phyloP scores from a whole-genome alignment of 2,113 vertebrate species.

The Corythoichthys intestinalis region DNA sequence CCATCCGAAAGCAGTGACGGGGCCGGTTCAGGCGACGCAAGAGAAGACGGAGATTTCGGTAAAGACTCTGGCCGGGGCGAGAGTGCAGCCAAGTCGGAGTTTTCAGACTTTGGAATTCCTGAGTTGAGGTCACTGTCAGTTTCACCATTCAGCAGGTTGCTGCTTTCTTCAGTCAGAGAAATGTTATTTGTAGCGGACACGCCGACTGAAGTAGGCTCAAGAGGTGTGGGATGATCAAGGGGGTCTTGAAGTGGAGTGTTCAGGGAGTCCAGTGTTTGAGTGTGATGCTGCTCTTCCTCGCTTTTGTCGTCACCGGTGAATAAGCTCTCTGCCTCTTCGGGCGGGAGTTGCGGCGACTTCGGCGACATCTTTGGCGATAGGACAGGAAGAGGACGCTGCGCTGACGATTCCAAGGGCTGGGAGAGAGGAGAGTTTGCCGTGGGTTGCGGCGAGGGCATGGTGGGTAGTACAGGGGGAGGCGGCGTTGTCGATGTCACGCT shows the following conservation, averaged over 20 bases:
- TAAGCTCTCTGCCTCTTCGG: slow-evolving; percentile 41
- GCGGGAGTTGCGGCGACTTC: slow-evolving; percentile 53
- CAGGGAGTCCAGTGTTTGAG: slow-evolving; percentile 34
- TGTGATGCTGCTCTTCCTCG: slow-evolving; percentile 39
- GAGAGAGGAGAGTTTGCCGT: slow-evolving; percentile 77
- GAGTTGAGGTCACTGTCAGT: slow-evolving; percentile 34
- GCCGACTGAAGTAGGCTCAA: slow-evolving; percentile 10
- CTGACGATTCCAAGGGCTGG: slow-evolving; percentile 71
- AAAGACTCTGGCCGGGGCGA: slow-evolving; percentile 50
- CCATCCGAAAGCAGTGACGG: slow-evolving; percentile 12
- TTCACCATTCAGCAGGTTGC: slow-evolving; percentile 39
- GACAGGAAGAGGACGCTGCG: slow-evolving; percentile 80
- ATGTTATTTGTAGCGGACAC: slow-evolving; percentile 11
- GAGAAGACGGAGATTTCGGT: slow-evolving; percentile 50
- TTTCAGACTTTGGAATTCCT: slow-evolving; percentile 35
- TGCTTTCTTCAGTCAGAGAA: slow-evolving; percentile 16
- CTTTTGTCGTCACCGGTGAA: slow-evolving; percentile 33
- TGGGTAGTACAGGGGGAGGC: slow-evolving; percentile 85
- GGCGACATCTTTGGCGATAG: slow-evolving; percentile 89
- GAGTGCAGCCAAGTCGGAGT: slow-evolving; percentile 35
- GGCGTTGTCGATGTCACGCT: slow-evolving; percentile 80
- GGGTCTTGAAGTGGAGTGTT: slow-evolving; percentile 34
- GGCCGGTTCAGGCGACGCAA: slow-evolving; percentile 20
- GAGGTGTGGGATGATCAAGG: slow-evolving; percentile 16
- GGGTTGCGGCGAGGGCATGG: slow-evolving; percentile 70